Percentiles rank a stretch among this genome's conserved stretches.
These are phyloP conservation scores for Microplitis demolitor DNA, from an alignment of 1,140 invertebrate genomes.

Conservation along the genomic window DNA sequence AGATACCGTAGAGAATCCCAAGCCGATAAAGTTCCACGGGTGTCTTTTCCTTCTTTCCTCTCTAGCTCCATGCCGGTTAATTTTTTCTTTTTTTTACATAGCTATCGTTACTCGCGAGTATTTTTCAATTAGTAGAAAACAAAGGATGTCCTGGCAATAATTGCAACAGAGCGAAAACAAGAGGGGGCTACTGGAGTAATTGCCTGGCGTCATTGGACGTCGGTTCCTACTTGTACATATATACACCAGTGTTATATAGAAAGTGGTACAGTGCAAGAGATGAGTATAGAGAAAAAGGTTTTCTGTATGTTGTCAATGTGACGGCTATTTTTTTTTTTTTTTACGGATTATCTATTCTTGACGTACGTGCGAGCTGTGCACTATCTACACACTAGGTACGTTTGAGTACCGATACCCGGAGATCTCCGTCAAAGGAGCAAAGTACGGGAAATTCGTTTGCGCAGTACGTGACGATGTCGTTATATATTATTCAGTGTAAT, in stretches of 20 bases:
- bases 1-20: background rate
- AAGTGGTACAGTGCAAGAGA: slow-evolving; percentile 12
- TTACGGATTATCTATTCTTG: slow-evolving; percentile 24
- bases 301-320: slow-evolving; percentile 19
- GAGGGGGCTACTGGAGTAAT: slow-evolving; percentile 41
- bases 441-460: slow-evolving; percentile 18
- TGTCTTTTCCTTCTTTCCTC: background rate
- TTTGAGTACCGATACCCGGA: slow-evolving; percentile 16
- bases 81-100: background rate
- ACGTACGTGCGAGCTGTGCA: background rate
- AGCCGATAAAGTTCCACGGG: slow-evolving; percentile 31
- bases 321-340: slow-evolving; percentile 22
- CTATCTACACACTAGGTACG: background rate
- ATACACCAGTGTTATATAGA: too few relatives aligned
- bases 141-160: slow-evolving; percentile 47
- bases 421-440: slow-evolving; percentile 20
- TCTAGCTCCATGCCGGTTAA: background rate
- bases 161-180: slow-evolving; percentile 47
- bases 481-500: slow-evolving; percentile 17
- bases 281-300: background rate
- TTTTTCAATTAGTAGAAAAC: slow-evolving; percentile 47
- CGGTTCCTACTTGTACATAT: background rate
- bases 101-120: slow-evolving; percentile 30
- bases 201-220: slow-evolving; percentile 33
- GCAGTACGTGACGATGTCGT: background rate